A percentile compares a stretch with the other conserved stretches of the same genome.
Evolutionary conservation across 2,888 invertebrate species (phyloP).

Genomic region (Folsomia candida): DNA sequence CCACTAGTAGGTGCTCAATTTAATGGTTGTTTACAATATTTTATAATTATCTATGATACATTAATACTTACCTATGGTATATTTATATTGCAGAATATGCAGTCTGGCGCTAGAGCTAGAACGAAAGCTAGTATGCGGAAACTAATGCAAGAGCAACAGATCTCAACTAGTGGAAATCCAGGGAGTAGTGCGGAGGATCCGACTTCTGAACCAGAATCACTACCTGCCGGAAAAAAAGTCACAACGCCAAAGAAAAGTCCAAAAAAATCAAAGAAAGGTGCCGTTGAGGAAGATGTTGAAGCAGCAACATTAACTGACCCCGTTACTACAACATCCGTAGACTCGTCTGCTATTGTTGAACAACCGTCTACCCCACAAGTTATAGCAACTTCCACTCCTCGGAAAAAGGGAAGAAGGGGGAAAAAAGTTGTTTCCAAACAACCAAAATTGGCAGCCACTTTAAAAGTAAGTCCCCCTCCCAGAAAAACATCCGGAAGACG

Average conservation of each 20-base stretch:
- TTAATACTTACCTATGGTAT: no score
- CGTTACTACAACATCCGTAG: background rate
- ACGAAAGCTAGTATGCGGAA: constrained; percentile 49
- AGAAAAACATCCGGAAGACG: no score
- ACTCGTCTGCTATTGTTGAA: background rate
- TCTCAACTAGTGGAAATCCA: constrained; percentile 9
- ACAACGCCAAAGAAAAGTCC: background rate
- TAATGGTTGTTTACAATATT: no score
- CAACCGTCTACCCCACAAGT: background rate
- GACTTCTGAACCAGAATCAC: constrained; percentile 7
- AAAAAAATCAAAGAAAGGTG: constrained; percentile 12
- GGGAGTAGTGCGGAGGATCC: background rate
- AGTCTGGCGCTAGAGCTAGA: constrained; percentile 45
- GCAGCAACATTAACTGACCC: background rate
- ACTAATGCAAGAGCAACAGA: constrained; percentile 39
- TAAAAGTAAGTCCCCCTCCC: no score
- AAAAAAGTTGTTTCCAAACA: no score
- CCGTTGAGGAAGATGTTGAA: background rate
- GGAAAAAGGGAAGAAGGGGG: background rate
- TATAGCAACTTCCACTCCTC: background rate
- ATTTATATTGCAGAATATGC: constrained; percentile 42
- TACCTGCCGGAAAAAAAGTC: background rate
- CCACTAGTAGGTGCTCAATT: no score
- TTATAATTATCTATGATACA: no score
- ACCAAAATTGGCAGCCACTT: no score